Evolutionary conservation across 2,113 vertebrate genomes (phyloP).

Genomic region (Poicephalus meyeri): DNA sequence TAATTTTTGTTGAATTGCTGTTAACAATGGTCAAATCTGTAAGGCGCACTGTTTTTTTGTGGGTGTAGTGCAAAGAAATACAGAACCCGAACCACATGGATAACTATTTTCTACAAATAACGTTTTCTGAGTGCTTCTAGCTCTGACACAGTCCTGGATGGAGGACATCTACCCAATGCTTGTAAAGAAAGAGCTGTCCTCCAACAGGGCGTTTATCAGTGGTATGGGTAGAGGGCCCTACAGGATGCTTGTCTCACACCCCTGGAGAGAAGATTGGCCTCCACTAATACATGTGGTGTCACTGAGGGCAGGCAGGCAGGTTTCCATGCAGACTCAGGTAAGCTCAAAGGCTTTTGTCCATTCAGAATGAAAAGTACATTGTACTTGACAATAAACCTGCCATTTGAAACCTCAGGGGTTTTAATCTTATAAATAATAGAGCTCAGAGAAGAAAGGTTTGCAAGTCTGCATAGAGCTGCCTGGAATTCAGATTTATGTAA

Average conservation of each 20-base stretch:
- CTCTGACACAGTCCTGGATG: not conserved
- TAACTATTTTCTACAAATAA: not conserved
- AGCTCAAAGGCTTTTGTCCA: conserved; percentile 56
- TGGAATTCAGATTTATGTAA: conserved; percentile 68
- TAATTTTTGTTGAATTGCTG: not conserved
- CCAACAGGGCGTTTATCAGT: not conserved
- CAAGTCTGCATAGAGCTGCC: conserved; percentile 42
- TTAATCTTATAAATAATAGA: conserved; percentile 70
- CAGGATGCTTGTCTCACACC: conserved; percentile 12
- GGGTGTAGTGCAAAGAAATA: not conserved
- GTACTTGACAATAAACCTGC: conserved; percentile 66
- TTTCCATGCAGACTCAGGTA: conserved; percentile 31
- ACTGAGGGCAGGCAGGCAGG: conserved; percentile 13
- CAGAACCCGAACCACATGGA: not conserved
- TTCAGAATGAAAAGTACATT: conserved; percentile 60
- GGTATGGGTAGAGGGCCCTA: not conserved
- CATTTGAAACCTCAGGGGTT: conserved; percentile 65
- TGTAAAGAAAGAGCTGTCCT: not conserved
- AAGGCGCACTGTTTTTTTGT: not conserved
- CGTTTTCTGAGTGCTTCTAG: not conserved
- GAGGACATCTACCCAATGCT: not conserved
- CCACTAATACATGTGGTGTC: not conserved
- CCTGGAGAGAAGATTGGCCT: conserved; percentile 5
- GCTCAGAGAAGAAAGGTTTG: conserved; percentile 35
- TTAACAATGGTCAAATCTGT: not conserved